A percentile compares a stretch with the other conserved stretches of the same genome.
Conservation (phyloP, 2,797 vertebrate genomes). For the Peromyscus eremicus region DNA sequence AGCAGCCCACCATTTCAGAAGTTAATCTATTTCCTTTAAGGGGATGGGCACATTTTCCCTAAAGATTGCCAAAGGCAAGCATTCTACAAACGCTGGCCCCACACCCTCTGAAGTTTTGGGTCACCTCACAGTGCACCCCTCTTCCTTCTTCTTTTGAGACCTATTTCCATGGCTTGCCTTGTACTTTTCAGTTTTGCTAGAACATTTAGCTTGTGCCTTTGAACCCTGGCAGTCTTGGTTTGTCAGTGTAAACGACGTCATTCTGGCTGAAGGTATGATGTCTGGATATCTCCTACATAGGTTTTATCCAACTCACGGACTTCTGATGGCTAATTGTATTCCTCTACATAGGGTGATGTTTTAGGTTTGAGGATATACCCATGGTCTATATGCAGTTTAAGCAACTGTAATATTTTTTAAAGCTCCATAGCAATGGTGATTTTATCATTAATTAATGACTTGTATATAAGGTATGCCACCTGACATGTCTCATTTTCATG, state of each 20-base stretch:
- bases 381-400: not conserved
- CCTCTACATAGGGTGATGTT: too few relatives aligned
- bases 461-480: not conserved
- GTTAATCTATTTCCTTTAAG: constrained; percentile 78
- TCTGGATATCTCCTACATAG: not conserved
- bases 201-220: not conserved
- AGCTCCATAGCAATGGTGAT: not conserved
- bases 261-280: not conserved
- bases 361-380: not conserved
- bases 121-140: not conserved
- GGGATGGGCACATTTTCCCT: constrained; percentile 75
- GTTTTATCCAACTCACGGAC: not conserved
- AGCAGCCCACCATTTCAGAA: constrained; percentile 71
- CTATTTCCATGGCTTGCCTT: not conserved
- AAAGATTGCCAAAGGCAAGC: constrained; percentile 77
- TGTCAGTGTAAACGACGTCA: not conserved
- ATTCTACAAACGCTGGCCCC: not conserved
- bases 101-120: not conserved
- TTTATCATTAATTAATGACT: not conserved
- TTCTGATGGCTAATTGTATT: not conserved
- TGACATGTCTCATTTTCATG: not conserved
- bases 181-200: not conserved
- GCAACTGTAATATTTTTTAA: not conserved
- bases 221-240: not conserved
- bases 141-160: not conserved